phyloP scores from a whole-genome alignment of 2,797 vertebrate genomes.

The Melanotaenia nigrans region DNA sequence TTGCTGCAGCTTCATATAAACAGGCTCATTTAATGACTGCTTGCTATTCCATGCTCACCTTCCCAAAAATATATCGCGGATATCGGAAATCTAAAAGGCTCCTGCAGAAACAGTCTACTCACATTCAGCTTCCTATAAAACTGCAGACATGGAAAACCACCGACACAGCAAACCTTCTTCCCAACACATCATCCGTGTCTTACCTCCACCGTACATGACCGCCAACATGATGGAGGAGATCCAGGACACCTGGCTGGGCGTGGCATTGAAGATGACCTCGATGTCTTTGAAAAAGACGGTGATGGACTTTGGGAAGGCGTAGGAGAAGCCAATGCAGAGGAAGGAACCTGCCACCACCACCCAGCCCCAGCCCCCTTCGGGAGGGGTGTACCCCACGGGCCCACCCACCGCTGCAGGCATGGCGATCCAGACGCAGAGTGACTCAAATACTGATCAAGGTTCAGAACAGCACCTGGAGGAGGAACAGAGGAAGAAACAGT shows the following conservation, averaged over 20 bases:
- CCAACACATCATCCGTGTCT: conserved; percentile 51
- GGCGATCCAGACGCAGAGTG: conserved; percentile 29
- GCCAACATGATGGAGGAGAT: conserved; percentile 99
- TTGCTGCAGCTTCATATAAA: no score
- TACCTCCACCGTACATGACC: conserved; percentile 96
- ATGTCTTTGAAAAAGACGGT: conserved; percentile 99
- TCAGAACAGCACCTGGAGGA: no score
- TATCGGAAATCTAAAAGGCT: no score
- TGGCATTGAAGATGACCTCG: conserved; percentile 90
- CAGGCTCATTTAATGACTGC: no score
- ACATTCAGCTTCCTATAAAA: no score
- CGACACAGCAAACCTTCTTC: no score
- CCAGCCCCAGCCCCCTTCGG: conserved; percentile 98
- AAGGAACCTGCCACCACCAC: conserved; percentile 92
- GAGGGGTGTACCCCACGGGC: conserved; percentile 89
- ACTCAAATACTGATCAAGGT: no score
- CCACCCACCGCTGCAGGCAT: conserved; percentile 89
- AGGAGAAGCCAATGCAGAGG: conserved; percentile 98
- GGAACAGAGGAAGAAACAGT: no score
- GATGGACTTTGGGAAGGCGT: conserved; percentile 97
- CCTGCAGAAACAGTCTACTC: no score
- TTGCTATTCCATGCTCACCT: no score
- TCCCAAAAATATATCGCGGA: no score
- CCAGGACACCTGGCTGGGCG: conserved; percentile 96
- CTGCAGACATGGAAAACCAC: no score